These are phyloP conservation scores for Scaptomyza caliginosa DNA, from an alignment of 2,888 invertebrate species.

Conservation along the genomic window DNA sequence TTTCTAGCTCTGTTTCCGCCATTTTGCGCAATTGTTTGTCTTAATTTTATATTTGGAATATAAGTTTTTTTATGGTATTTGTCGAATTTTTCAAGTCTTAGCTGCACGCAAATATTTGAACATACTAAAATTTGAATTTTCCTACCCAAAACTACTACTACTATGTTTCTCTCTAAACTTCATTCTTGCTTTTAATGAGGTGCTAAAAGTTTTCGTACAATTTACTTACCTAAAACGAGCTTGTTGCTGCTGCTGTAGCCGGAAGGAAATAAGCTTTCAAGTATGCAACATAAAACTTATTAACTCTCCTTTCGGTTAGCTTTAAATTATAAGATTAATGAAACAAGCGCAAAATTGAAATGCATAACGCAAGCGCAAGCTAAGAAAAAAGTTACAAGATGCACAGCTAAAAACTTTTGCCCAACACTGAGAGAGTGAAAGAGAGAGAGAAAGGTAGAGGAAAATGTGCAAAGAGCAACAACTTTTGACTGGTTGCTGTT, in stretches of 20 bases:
- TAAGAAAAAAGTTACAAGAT: conserved; percentile 23
- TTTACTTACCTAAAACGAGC: conserved; percentile 4
- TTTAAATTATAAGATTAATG: conserved; percentile 38
- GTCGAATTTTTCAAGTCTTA: background rate
- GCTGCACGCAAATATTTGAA: background rate
- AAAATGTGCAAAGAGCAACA: conserved; percentile 38
- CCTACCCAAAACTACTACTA: background rate
- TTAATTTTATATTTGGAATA: background rate
- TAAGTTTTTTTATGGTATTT: background rate
- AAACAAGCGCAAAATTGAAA: conserved; percentile 44
- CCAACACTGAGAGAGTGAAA: background rate
- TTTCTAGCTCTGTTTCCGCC: background rate
- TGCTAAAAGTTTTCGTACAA: conserved; percentile 8
- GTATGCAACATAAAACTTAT: conserved; percentile 30
- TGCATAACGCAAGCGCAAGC: conserved; percentile 12
- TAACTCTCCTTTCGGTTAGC: conserved; percentile 20
- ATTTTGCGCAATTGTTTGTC: background rate
- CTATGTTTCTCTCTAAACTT: background rate
- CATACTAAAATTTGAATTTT: background rate
- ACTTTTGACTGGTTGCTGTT: conserved; percentile 39
- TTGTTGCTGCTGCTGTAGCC: conserved; percentile 1
- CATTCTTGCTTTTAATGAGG: conserved; percentile 8
- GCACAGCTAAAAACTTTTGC: conserved; percentile 22
- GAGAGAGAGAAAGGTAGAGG: background rate
- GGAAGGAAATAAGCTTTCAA: conserved; percentile 3